Evolutionary conservation across 1,140 invertebrate genomes (phyloP), one percentile per base, ranked within the genome.

Genomic region (Leptinotarsa texana): DNA sequence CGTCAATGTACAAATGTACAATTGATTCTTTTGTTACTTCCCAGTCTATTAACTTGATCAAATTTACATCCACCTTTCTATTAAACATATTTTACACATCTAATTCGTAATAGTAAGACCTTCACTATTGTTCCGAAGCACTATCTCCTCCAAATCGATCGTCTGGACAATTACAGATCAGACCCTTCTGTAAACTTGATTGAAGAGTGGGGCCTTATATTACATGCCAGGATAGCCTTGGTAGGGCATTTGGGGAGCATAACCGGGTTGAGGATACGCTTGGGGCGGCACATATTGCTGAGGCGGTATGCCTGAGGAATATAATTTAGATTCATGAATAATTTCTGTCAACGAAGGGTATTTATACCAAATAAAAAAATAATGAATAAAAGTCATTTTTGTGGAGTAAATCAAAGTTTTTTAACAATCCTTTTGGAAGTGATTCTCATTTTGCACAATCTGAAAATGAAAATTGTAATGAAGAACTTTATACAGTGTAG

Each of bases 201-300:
- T 68, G 42, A 47, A 67, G 24, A 69, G 17, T 17, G 75, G 67
- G 61, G 65, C 57, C 63, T 67, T 77, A 77, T 80, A 81, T 82
- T 82, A 88, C 87, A 89, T 92, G 91, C 93, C 81, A 89, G 77
- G 89, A 82, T 93, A 93, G 67, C 91, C 91, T 83, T 92, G 91
- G 82, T 93, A 93, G 61, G 90, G 89, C 83, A 91, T 87, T 69
- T 87, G 87, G 18, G 89, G 87, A 24, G 89, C 86, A 77, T 90
- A 90, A 48, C 89, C 89, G 8, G 78, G 76, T 72, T 83, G 84
- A 42, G 80, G 77, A 72, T 84, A 84, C 11, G 75, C 80, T 61
- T 82, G 83, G 11, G 80, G 82, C 21, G 80, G 81, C 3, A 81
- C 82, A 68, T 83, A 83, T 47, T 75, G 79, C 66, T 83, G 81